phyloP scores from a whole-genome alignment of 1,140 invertebrate genomes.

The Drosophila ercepeae region DNA sequence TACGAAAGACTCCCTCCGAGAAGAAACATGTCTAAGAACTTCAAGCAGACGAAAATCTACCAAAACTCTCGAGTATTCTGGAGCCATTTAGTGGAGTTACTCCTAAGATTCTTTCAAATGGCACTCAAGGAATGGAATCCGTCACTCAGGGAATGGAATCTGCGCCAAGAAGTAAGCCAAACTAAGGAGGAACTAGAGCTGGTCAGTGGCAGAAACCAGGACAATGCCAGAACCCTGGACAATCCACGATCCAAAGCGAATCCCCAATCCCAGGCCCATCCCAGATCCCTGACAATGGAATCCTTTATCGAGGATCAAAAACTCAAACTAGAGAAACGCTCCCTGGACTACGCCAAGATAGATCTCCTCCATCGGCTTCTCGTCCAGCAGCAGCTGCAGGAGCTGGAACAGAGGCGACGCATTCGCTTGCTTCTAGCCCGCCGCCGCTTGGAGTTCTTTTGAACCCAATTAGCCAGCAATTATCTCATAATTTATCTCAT shows the following conservation, averaged over 20 bases:
- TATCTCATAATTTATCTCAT: conserved; percentile 31
- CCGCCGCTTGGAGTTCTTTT: conserved; percentile 34
- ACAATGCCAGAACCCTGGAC: too few species aligned
- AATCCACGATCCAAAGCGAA: too few species aligned
- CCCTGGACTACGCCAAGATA: conserved; percentile 42
- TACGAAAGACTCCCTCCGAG: not conserved
- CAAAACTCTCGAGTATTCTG: conserved; percentile 17
- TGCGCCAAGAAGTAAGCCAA: too few species aligned
- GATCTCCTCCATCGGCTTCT: conserved; percentile 57
- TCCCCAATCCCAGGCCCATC: too few species aligned
- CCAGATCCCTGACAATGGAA: not conserved
- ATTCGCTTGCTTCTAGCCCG: conserved; percentile 29
- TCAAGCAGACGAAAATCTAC: not conserved
- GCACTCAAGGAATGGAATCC: not conserved
- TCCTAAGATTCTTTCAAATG: conserved; percentile 18
- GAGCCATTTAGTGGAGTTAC: conserved; percentile 13
- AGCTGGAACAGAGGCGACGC: conserved; percentile 50
- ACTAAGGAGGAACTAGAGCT: not conserved
- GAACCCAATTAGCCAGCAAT: conserved; percentile 43
- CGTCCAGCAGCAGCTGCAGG: conserved; percentile 55
- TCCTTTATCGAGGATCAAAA: conserved; percentile 1
- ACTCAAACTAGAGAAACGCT: not conserved
- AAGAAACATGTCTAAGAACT: not conserved
- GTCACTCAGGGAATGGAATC: not conserved
- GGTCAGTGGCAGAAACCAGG: too few species aligned